Evolutionary conservation across 2,113 vertebrate species (phyloP), one percentile per base, ranked within the genome.

Genomic region (Etheostoma spectabile): DNA sequence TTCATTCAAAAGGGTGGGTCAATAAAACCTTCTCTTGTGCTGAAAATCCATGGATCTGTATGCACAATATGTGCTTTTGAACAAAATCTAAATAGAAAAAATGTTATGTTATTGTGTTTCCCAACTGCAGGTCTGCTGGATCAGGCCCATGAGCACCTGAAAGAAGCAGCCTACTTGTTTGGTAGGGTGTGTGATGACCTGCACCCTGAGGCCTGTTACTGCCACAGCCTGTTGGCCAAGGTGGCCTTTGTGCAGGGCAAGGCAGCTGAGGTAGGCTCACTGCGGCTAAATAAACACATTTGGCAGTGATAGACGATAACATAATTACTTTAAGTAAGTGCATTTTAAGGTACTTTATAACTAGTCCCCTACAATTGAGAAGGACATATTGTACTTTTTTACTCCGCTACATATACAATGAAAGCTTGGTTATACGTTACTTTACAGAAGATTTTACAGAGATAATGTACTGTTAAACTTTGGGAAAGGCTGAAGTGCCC

Each of bases 131-230:
- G 96, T 74, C 85, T 93, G 83, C 67, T 96, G 85, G 94, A 95
- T 75, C 91, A 95, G 89, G 95, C 94, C 35, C 90, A 95, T 22
- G 94, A 94, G 49, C 90, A 92, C 38, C 76, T 96, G 63, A 96
- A 95, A 89, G 95, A 96, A 74, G 94, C 95, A 0, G 55, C 93
- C 7, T 95, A 94, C 70, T 86, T 96, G 77, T 96, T 93, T 65
- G 89, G 92, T 19, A 90, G 94, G 3, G 94, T 94, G 49, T 96
- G 93, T 93, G 95, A 96, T 11, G 84, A 95, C 62, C 90, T 96
- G 22, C 93, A 96, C 82, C 92, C 94, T 0, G 95, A 96, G 45
- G 95, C 96, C 48, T 94, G 94, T 85, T 75, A 84, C 14, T 96
- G 95, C 82, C 89, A 95, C 66, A 95, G 92, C 85, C 59, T 92